Evolutionary conservation across 2,888 invertebrate genomes (phyloP).

Genomic region (Thecocarcelia acutangulata): DNA sequence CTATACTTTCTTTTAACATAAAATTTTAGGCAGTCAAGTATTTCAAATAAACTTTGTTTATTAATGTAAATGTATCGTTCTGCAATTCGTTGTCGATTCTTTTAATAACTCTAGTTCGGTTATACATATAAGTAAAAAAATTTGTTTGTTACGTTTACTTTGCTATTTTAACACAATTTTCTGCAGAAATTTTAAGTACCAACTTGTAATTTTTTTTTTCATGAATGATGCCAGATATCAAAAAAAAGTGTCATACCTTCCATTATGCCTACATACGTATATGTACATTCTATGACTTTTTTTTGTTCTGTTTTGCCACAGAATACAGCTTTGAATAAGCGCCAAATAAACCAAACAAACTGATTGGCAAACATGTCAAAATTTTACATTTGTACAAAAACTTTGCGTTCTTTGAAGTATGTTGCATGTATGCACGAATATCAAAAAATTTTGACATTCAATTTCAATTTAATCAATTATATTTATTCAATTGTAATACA

Average conservation of each 20-base stretch:
- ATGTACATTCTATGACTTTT: neutral
- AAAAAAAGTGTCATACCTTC: neutral
- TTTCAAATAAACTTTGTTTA: neutral
- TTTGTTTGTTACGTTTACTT: slow-evolving; percentile 2
- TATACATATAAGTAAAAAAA: neutral
- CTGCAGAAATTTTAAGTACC: neutral
- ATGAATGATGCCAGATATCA: slow-evolving; percentile 1
- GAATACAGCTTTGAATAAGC: too few relatives aligned
- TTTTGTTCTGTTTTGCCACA: too few relatives aligned
- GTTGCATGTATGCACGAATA: too few relatives aligned
- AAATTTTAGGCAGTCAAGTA: slow-evolving; percentile 35
- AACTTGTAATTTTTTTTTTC: neutral
- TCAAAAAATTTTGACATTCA: too few relatives aligned
- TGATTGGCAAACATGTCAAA: too few relatives aligned
- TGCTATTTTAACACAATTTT: neutral
- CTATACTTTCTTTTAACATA: slow-evolving; percentile 11
- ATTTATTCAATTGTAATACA: too few relatives aligned
- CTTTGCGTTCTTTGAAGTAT: too few relatives aligned
- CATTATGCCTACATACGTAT: neutral
- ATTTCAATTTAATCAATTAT: too few relatives aligned
- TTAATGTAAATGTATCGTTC: neutral
- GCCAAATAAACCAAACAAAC: too few relatives aligned
- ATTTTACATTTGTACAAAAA: too few relatives aligned
- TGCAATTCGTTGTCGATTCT: too few relatives aligned
- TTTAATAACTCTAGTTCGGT: too few relatives aligned